Evolutionary conservation across 2,113 vertebrate genomes (phyloP).

Genomic region (Malurus elegans): DNA sequence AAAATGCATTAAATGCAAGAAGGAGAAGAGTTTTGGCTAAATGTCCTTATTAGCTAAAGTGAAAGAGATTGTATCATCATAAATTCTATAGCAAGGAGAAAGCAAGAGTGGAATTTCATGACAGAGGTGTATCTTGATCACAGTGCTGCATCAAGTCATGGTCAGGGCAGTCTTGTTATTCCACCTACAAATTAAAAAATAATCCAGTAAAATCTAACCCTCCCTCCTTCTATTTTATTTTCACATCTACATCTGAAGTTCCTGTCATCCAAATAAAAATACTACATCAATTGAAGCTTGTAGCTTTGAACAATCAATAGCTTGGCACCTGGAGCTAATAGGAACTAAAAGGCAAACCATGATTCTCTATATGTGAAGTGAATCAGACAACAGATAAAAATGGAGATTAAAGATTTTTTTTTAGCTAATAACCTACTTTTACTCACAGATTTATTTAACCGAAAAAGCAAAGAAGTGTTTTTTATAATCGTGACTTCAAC

Average conservation of each 20-base stretch:
- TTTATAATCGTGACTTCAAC: neutral
- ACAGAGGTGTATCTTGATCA: neutral
- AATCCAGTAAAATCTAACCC: neutral
- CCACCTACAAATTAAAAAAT: neutral
- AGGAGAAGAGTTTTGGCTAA: neutral
- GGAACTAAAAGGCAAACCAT: neutral
- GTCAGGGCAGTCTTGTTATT: neutral
- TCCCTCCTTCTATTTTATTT: neutral
- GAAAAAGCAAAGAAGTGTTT: neutral
- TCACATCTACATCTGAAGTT: neutral
- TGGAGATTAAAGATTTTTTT: neutral
- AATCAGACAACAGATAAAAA: neutral
- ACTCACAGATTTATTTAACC: neutral
- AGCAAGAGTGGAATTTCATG: neutral
- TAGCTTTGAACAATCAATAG: neutral
- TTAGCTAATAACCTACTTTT: neutral
- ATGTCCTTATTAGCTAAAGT: neutral
- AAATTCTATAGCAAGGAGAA: neutral
- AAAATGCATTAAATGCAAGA: neutral
- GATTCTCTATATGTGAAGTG: accelerated
- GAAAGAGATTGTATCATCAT: neutral
- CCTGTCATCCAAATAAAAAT: neutral
- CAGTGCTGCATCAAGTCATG: neutral
- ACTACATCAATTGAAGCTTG: neutral
- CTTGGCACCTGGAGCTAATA: neutral